phyloP scores from a whole-genome alignment of 92 coral and sea anemone species.

The Parazoanthus atlanticus region DNA sequence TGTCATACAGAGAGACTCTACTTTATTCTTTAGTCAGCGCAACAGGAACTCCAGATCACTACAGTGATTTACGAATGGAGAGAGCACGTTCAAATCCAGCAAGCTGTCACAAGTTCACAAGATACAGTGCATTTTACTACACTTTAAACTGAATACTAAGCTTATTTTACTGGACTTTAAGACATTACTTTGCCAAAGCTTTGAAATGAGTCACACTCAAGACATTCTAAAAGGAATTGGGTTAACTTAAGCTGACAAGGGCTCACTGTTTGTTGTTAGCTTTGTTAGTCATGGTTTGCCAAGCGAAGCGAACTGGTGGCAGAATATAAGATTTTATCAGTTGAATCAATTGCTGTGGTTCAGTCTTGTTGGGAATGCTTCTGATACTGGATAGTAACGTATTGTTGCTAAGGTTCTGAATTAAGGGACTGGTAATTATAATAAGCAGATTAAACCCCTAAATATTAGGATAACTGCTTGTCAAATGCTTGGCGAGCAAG shows the following conservation, averaged over 20 bases:
- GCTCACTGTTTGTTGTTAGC: background rate
- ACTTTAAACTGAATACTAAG: background rate
- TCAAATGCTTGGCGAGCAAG: background rate
- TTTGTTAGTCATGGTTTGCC: background rate
- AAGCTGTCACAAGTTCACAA: background rate
- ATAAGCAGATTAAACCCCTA: background rate
- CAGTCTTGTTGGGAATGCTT: background rate
- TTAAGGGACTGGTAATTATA: background rate
- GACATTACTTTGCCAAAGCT: background rate
- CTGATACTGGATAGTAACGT: background rate
- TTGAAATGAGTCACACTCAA: background rate
- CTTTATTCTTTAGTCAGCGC: background rate
- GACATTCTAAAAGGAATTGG: background rate
- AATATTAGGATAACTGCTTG: background rate
- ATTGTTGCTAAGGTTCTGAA: background rate
- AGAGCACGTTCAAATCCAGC: background rate
- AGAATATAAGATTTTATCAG: background rate
- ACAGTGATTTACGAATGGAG: background rate
- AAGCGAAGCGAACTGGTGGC: background rate
- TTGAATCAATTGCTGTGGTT: background rate
- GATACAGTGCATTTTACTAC: slow-evolving; percentile 1
- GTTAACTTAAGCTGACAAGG: background rate
- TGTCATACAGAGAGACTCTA: background rate
- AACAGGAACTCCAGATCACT: background rate
- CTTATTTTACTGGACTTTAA: background rate